Percentiles rank a stretch among this genome's conserved stretches.
Evolutionary conservation across 2,888 invertebrate genomes (phyloP).

Genomic region (Scrobipalpa costella): DNA sequence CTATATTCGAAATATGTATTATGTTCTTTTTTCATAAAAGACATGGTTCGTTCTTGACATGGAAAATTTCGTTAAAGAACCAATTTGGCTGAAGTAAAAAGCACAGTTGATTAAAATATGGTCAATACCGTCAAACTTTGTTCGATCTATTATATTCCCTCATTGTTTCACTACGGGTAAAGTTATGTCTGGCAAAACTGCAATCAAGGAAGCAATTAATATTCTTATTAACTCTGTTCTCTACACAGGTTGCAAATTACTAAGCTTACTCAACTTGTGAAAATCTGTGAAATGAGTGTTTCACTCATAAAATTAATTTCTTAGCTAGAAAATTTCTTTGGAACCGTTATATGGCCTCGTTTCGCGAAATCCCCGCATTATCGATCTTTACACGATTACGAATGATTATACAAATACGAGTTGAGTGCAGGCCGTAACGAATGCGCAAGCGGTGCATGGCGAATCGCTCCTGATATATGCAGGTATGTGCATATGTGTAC

Average conservation of each 20-base stretch:
- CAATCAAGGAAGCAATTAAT: slow-evolving; percentile 4
- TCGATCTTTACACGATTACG: slow-evolving; percentile 45
- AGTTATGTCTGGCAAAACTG: not conserved
- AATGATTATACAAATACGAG: slow-evolving; percentile 43
- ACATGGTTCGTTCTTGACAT: too few relatives aligned
- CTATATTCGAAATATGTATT: too few relatives aligned
- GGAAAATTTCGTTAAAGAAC: too few relatives aligned
- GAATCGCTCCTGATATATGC: slow-evolving; percentile 53
- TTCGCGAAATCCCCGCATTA: slow-evolving; percentile 43
- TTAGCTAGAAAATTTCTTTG: not conserved
- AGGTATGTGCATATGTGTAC: slow-evolving; percentile 30
- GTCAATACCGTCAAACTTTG: too few relatives aligned
- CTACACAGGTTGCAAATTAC: not conserved
- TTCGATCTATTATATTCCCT: too few relatives aligned
- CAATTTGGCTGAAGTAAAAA: too few relatives aligned
- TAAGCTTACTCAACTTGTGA: not conserved
- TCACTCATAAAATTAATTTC: not conserved
- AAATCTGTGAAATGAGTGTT: not conserved
- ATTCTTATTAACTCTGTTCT: not conserved
- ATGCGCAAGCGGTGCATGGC: slow-evolving; percentile 54
- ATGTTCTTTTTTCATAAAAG: too few relatives aligned
- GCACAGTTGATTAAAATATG: too few relatives aligned
- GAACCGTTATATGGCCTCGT: slow-evolving; percentile 34
- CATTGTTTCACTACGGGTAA: too few relatives aligned
- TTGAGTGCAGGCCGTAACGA: slow-evolving; percentile 52